Evolutionary conservation across 2,888 invertebrate genomes (phyloP).

Genomic region (Papilio elwesi): DNA sequence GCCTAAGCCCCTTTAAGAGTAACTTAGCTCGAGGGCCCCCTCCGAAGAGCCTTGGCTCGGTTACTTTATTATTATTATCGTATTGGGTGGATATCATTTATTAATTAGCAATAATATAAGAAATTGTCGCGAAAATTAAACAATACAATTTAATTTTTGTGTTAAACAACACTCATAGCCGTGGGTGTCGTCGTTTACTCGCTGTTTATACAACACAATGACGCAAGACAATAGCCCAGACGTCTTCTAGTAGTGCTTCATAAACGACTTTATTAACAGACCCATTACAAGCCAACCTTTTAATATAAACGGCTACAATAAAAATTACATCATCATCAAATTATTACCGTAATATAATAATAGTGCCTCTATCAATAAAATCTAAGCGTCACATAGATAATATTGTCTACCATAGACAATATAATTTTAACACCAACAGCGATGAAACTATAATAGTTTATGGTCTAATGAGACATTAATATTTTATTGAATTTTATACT

Average conservation of each 20-base stretch:
- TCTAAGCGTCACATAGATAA: neutral
- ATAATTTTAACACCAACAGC: neutral
- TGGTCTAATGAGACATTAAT: slow-evolving; percentile 15
- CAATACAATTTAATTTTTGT: slow-evolving; percentile 23
- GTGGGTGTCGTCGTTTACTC: slow-evolving; percentile 9
- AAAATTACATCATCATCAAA: slow-evolving; percentile 53
- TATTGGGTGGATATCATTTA: too few relatives aligned
- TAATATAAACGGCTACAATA: slow-evolving; percentile 44
- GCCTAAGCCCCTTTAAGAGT: too few relatives aligned
- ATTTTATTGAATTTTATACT: slow-evolving; percentile 4
- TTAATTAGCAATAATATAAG: too few relatives aligned
- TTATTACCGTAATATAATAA: slow-evolving; percentile 47
- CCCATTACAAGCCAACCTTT: slow-evolving; percentile 44
- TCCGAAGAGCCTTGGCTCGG: too few relatives aligned
- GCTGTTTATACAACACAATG: slow-evolving; percentile 28
- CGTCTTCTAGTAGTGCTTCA: slow-evolving; percentile 17
- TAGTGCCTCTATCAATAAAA: slow-evolving; percentile 41
- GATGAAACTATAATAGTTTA: slow-evolving; percentile 2
- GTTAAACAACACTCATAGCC: slow-evolving; percentile 9
- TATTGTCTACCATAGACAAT: neutral
- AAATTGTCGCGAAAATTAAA: neutral
- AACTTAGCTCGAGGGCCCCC: too few relatives aligned
- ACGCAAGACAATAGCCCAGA: slow-evolving; percentile 15
- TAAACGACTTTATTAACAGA: slow-evolving; percentile 43
- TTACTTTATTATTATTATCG: too few relatives aligned